A percentile compares a stretch with the other conserved stretches of the same genome.
Conservation (phyloP, 30 jellyfish, hydroid and myxozoan genomes). For the Clytia hemisphaerica region DNA sequence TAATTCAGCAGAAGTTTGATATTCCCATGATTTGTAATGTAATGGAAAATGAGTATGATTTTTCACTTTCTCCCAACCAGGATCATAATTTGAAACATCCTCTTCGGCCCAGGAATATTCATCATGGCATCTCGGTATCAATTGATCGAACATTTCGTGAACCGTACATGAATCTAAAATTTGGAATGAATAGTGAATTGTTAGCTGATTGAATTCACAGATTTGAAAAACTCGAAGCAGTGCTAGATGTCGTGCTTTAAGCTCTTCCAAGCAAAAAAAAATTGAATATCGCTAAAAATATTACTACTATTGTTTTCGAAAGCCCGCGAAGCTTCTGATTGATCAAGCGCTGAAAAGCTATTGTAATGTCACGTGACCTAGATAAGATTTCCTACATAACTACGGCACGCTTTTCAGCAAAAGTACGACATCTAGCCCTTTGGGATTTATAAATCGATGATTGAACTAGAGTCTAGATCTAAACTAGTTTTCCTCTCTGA, state of each 20-base stretch:
- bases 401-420: no score
- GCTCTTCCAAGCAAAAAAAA: background rate
- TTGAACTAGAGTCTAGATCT: no score
- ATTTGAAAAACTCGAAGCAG: background rate
- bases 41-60: conserved; percentile 53
- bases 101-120: conserved; percentile 84
- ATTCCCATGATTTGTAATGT: conserved; percentile 60
- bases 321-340: no score
- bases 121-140: conserved; percentile 61
- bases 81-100: conserved; percentile 59
- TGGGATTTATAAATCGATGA: no score
- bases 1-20: conserved; percentile 56
- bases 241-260: background rate
- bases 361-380: no score
- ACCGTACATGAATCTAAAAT: conserved; percentile 65
- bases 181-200: background rate
- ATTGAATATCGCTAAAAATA: background rate
- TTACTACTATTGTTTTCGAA: no score
- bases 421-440: no score
- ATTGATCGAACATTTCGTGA: conserved; percentile 42
- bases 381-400: no score
- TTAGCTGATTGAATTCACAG: background rate
- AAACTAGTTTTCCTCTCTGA: no score
- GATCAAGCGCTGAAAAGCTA: no score
- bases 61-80: conserved; percentile 67